Conservation (phyloP, 1,140 invertebrate genomes). For the Drosophila burlai region DNA sequence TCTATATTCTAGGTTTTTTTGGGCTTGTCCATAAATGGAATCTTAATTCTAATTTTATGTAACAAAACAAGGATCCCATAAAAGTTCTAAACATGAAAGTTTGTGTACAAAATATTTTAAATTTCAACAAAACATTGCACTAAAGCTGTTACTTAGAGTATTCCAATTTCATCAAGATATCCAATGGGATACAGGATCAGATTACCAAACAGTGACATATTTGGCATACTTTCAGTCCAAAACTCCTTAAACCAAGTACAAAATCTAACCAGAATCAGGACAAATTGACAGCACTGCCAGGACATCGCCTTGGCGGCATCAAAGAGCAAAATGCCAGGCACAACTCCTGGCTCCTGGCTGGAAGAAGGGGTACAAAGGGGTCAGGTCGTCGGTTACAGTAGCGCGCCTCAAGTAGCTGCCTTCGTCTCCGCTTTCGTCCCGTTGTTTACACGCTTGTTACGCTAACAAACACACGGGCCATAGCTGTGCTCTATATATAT, state of each 20-base stretch:
- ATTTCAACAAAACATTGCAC: neutral
- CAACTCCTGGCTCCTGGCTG: conserved; percentile 10
- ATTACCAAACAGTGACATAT: conserved; percentile 1
- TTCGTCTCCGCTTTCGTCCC: conserved; percentile 46
- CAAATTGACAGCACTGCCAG: conserved; percentile 2
- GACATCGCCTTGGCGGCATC: conserved; percentile 24
- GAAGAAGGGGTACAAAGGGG: conserved; percentile 28
- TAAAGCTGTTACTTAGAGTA: neutral
- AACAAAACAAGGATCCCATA: too few relatives aligned
- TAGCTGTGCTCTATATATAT: conserved; percentile 46
- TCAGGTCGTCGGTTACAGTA: conserved; percentile 61
- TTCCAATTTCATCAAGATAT: neutral
- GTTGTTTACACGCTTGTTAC: conserved; percentile 81
- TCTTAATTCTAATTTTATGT: too few relatives aligned
- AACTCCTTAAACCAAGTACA: conserved; percentile 2
- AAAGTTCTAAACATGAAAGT: too few relatives aligned
- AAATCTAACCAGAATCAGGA: conserved; percentile 4
- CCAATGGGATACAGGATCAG: neutral
- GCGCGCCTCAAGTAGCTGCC: conserved; percentile 72
- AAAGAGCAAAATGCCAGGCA: conserved; percentile 49
- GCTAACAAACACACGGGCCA: conserved; percentile 55
- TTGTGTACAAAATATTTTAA: neutral
- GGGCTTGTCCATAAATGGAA: too few relatives aligned
- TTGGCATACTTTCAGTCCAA: conserved; percentile 1
- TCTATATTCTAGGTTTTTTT: too few relatives aligned